phyloP scores from a whole-genome alignment of 1,140 invertebrate species.

The Drosophila yakuba region DNA sequence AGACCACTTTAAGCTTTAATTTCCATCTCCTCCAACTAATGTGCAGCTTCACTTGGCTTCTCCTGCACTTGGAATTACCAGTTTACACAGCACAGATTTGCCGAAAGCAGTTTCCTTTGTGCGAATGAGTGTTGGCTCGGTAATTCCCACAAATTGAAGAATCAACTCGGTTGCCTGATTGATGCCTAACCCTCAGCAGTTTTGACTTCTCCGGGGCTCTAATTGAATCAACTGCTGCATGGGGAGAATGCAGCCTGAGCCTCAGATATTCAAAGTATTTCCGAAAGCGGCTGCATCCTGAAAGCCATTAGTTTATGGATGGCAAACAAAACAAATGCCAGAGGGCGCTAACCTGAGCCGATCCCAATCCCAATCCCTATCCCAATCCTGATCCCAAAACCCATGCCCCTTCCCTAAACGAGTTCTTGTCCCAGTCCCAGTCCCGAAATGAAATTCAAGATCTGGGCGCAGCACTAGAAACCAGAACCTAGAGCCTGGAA shows the following conservation, averaged over 20 bases:
- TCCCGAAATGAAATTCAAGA: slow-evolving; percentile 59
- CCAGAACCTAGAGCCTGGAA: background rate
- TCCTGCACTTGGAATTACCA: slow-evolving; percentile 37
- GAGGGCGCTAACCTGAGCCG: slow-evolving; percentile 69
- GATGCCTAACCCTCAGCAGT: slow-evolving; percentile 38
- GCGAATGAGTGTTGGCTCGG: slow-evolving; percentile 13
- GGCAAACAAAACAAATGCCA: slow-evolving; percentile 62
- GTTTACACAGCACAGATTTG: slow-evolving; percentile 45
- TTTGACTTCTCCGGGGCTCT: slow-evolving; percentile 40
- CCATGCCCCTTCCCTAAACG: slow-evolving; percentile 5
- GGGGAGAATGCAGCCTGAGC: slow-evolving; percentile 19
- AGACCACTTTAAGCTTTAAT: slow-evolving; percentile 24
- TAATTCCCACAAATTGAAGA: slow-evolving; percentile 55
- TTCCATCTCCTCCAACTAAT: slow-evolving; percentile 32
- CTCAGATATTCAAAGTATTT: slow-evolving; percentile 63
- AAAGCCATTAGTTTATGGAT: slow-evolving; percentile 73
- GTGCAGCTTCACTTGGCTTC: slow-evolving; percentile 27
- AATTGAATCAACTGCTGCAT: slow-evolving; percentile 53
- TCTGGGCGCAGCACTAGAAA: slow-evolving; percentile 50
- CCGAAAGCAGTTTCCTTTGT: slow-evolving; percentile 41
- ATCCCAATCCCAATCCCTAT: slow-evolving; percentile 9
- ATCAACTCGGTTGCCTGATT: slow-evolving; percentile 49
- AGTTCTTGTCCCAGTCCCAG: slow-evolving; percentile 20
- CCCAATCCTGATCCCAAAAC: no score
- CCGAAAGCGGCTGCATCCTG: slow-evolving; percentile 17